Evolutionary conservation across 2,113 vertebrate species (phyloP).

Genomic region (Seriola aureovittata): DNA sequence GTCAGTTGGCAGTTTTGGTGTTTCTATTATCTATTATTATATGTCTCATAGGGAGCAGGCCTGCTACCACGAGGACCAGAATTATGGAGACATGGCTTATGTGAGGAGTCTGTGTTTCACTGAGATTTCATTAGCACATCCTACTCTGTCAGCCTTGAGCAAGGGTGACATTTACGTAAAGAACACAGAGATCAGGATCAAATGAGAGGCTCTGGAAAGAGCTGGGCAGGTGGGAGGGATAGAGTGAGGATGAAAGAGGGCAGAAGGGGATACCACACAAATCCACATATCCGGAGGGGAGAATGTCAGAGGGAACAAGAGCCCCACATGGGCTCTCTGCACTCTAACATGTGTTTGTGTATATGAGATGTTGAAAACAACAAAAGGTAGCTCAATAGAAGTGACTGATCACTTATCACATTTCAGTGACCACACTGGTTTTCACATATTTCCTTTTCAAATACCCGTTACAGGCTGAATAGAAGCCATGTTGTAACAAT

Average conservation of each 20-base stretch:
- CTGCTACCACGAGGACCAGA: neutral
- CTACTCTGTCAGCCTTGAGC: slow-evolving; percentile 12
- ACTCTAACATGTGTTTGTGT: neutral
- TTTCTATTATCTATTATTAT: neutral
- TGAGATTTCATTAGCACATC: slow-evolving; percentile 29
- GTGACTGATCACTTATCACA: neutral
- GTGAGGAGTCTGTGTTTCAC: neutral
- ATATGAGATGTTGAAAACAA: too few species aligned
- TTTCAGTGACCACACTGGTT: too few species aligned
- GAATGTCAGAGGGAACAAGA: slow-evolving; percentile 48
- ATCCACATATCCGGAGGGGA: slow-evolving; percentile 36
- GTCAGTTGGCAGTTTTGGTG: too few species aligned
- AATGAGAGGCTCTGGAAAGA: slow-evolving; percentile 16
- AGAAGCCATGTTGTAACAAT: neutral
- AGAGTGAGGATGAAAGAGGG: slow-evolving; percentile 30
- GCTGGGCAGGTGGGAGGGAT: slow-evolving; percentile 24
- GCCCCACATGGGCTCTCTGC: neutral
- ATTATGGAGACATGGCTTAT: neutral
- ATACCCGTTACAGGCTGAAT: neutral
- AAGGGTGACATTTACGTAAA: neutral
- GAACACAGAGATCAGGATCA: slow-evolving; percentile 6
- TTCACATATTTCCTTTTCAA: neutral
- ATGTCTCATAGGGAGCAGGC: neutral
- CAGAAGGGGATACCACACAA: neutral
- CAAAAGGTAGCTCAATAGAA: neutral